Conservation (phyloP, 2,797 vertebrate species). For the Amphiprion clarkii region DNA sequence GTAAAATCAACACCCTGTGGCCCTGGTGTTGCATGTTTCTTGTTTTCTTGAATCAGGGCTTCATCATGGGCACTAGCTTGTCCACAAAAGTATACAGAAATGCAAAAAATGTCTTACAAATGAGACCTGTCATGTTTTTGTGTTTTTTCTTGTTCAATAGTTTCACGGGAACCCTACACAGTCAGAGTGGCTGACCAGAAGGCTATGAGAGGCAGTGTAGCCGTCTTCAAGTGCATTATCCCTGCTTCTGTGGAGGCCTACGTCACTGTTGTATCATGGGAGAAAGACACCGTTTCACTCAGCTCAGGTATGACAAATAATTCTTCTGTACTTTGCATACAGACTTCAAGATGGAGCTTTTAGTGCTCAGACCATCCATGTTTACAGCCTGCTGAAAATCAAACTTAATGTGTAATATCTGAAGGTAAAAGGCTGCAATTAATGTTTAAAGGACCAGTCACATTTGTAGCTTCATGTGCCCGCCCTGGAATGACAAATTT, state of each 20-base stretch:
- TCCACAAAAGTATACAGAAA: neutral
- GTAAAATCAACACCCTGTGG: neutral
- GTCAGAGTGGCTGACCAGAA: conserved; percentile 99
- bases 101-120: neutral
- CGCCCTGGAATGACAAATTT: neutral
- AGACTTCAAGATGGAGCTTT: neutral
- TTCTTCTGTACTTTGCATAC: neutral
- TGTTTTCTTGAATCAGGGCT: neutral
- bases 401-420: neutral
- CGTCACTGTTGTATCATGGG: conserved; percentile 98
- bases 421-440: neutral
- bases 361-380: neutral
- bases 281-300: conserved; percentile 99
- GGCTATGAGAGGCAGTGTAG: conserved; percentile 99
- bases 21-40: neutral
- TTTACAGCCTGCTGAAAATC: neutral
- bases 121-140: neutral
- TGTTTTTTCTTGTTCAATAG: conserved; percentile 73
- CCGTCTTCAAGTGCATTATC: conserved; percentile 99
- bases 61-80: neutral
- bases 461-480: neutral
- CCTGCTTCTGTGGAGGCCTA: conserved; percentile 98
- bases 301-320: conserved; percentile 93
- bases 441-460: neutral
- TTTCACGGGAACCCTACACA: conserved; percentile 99